Evolutionary conservation across 1,140 invertebrate species (phyloP), one percentile per base, ranked within the genome.

Genomic region (Nephila pilipes): DNA sequence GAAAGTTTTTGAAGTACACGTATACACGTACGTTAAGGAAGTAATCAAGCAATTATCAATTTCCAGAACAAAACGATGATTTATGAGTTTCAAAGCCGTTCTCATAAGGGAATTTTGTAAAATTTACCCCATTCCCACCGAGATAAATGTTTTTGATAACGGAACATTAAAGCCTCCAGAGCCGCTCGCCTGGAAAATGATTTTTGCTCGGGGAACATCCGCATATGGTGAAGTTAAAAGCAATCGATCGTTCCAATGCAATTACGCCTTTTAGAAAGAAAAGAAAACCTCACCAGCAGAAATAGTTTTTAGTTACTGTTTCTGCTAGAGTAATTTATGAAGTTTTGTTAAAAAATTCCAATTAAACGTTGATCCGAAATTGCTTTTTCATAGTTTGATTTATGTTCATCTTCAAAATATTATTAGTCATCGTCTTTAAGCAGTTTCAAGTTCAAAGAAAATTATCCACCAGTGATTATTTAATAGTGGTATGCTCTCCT

Each of bases 41-140:
- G 83, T 58, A 57, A 65, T 88, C 36, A 20, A 46, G 32, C 63
- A 88, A 88, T 88, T 88, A 88, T 88, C 60, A 88, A 88, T 88
- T 88, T 88, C 54, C 46, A 36, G 36, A 69, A 88, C 85, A 88
- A 88, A 88, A 38, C 54, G 29, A 88, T 88, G 85, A 88, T 88
- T 88, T 88, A 88, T n/a, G 85, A 88, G 63, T 32, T 54, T 38
- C 20, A 58, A 65, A 69, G 18, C 36, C 54, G 65, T 65, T 65
- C 63, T 46, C 85, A 55, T 36, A 29, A 75, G 69, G 69, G 69
- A 69, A 75, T 75, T 75, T 29, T 75, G 32, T 75, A 88, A 69
- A 88, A 38, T 63, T 88, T 36, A n/a, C 46, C 38, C n/a, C 80
- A 20, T n/a, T 81, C 80, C 80, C 38, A 55, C 80, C 46, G 80